Percentiles rank a stretch among this genome's conserved stretches.
phyloP scores from a whole-genome alignment of 2,113 vertebrate species.

The Amblyopsis rosae region DNA sequence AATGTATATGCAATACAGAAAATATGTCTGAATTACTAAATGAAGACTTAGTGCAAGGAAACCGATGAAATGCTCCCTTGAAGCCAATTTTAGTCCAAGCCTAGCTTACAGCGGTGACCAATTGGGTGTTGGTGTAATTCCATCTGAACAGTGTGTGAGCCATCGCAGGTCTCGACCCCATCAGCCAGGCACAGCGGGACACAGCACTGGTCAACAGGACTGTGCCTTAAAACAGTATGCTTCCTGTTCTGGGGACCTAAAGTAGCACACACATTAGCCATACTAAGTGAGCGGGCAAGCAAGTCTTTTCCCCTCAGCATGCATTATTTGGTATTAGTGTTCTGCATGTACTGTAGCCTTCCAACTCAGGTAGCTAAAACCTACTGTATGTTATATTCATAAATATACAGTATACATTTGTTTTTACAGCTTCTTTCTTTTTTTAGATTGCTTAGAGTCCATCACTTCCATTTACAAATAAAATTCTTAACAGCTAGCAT shows the following conservation, averaged over 20 bases:
- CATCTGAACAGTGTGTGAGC: slow-evolving; percentile 55
- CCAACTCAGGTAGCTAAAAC: slow-evolving; percentile 14
- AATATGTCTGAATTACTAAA: too few relatives aligned
- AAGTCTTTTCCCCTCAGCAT: slow-evolving; percentile 22
- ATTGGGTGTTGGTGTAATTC: slow-evolving; percentile 56
- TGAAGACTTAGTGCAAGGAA: neutral
- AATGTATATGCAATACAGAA: too few relatives aligned
- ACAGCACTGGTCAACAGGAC: slow-evolving; percentile 48
- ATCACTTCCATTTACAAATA: slow-evolving; percentile 46
- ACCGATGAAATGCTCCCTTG: slow-evolving; percentile 52
- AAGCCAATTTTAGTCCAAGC: slow-evolving; percentile 62
- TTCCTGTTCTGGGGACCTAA: slow-evolving; percentile 46
- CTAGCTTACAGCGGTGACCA: slow-evolving; percentile 45
- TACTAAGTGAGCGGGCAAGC: slow-evolving; percentile 46
- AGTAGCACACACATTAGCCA: slow-evolving; percentile 53
- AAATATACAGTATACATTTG: too few relatives aligned
- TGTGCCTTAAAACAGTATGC: slow-evolving; percentile 55
- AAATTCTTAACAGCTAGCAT: slow-evolving; percentile 53
- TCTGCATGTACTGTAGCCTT: neutral
- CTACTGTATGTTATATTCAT: slow-evolving; percentile 11
- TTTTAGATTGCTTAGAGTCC: slow-evolving; percentile 54
- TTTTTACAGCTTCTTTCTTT: slow-evolving; percentile 12
- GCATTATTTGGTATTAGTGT: neutral
- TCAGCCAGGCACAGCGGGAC: slow-evolving; percentile 61
- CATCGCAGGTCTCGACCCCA: slow-evolving; percentile 64